Base-by-base conservation (phyloP, 2,888 invertebrate species). In the Eremobia ochroleuca region DNA sequence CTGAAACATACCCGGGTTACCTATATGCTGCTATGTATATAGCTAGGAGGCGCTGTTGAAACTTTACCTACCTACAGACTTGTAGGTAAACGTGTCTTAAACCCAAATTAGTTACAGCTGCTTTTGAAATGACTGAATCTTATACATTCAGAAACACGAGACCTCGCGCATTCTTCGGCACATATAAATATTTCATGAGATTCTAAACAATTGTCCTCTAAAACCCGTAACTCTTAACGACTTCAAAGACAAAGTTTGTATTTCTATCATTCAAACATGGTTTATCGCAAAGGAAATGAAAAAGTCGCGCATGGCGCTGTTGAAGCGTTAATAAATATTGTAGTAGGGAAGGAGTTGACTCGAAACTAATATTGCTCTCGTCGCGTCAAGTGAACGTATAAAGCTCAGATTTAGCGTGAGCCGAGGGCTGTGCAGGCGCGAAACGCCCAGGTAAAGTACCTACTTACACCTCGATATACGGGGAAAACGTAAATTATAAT, bases 381-480 rank as follows among this genome's bases (percentile, higher is more conserved):
- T 94, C 95, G 96, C 95, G 96, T 96, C 96, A 96, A 96, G 96
- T 96, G 97, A 96, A 96, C 96, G 95, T 96, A 96, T 96, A 96
- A 96, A 96, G 97, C 96, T 95, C 95, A 96, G 96, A 96, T 97
- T 97, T 96, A 96, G 96, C 95, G 94, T 92, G 94, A 94, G 94
- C 93, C 94, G 95, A 94, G 96, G 95, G 94, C 94, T 94, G 96
- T 95, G 94, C 94, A 92, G 95, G 95, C 95, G 96, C 94, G 94
- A 94, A 95, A 93, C 96, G 95, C 95, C 95, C 96, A 96, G 96
- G 96, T 96, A 95, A 95, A 96, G 96, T 94, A 94, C 96, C 96
- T 96, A 95, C 96, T 96, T 96, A 96, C 96, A 95, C 93, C 94
- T 95, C 96, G 95, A 96, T 96, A 95, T 96, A 96, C 96, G 96